Base-by-base conservation (phyloP, 2,113 vertebrate genomes). In the Syrrhaptes paradoxus region DNA sequence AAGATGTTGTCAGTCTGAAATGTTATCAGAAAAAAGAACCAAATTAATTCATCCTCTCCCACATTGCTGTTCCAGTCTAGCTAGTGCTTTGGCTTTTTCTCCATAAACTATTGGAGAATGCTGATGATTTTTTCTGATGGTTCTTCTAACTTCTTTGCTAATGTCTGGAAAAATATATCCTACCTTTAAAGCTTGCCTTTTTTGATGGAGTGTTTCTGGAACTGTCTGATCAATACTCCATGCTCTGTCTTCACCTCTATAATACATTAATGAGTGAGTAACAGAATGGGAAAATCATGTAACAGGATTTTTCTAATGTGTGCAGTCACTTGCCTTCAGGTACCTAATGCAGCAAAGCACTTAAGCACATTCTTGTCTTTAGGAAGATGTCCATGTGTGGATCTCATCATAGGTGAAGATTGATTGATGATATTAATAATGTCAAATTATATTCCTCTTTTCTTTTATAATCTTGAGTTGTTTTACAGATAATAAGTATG, bases 371-470 rank as follows among this genome's bases (percentile, higher is more conserved):
- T 61, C 73, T 68, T 79, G 65, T 63, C 73, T 83, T 78, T 62
- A 76, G 73, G 73, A 93, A 34, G 19, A 59, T 14, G 38, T 85
- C 15, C 9, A 9, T 57, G 63, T 70, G 51, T 83, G 65, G 48
- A 78, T 78, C 54, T 65, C 74, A 41, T 82, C 88, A 81, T 1
- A 78, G 76, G 76, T 86, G 70, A 81, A 94, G 93, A 81, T 41
- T 96, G 93, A 94, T 85, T 89, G 92, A 68, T 91, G 80, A 54
- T 87, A 92, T 93, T 93, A 95, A 96, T 90, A 87, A 90, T 81
- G 89, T 73, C 86, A 92, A 75, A 94, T 87, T 89, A 58, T 34
- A 48, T 82, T 86, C 57, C 65, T 74, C 54, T 93, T 85, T 15
- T 58, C 54, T 52, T 41, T 70, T 90, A 94, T 43, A 61, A 58